Evolutionary conservation across 2,888 invertebrate genomes (phyloP).

Genomic region (Cephus spinipes): DNA sequence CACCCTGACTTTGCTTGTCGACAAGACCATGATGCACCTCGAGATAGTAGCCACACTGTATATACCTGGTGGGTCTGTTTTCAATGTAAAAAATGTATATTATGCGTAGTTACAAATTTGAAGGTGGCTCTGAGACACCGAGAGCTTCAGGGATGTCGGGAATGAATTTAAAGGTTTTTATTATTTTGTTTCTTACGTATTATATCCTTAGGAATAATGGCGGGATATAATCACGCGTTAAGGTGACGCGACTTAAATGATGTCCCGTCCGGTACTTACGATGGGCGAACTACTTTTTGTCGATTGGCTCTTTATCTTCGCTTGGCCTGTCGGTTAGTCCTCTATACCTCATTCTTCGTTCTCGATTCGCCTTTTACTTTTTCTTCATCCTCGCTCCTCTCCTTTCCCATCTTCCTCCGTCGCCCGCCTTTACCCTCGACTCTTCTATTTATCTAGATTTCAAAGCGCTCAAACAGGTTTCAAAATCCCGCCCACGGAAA

Average conservation of each 20-base stretch:
- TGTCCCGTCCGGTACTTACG: slow-evolving; percentile 26
- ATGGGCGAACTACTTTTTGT: slow-evolving; percentile 61
- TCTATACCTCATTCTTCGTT: slow-evolving; percentile 30
- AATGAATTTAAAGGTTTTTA: not conserved
- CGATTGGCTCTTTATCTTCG: slow-evolving; percentile 44
- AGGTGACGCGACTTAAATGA: slow-evolving; percentile 2
- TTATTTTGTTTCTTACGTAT: not conserved
- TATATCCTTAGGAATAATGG: not conserved
- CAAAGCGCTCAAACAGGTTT: slow-evolving; percentile 65
- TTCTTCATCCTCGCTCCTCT: slow-evolving; percentile 25
- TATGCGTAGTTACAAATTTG: not conserved
- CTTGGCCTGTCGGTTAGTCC: slow-evolving; percentile 29
- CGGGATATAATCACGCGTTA: not conserved
- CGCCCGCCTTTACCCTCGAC: slow-evolving; percentile 42
- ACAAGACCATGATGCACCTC: slow-evolving; percentile 11
- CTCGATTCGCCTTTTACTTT: slow-evolving; percentile 20
- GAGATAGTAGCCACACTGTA: not conserved
- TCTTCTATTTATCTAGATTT: slow-evolving; percentile 60
- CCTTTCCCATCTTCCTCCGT: slow-evolving; percentile 6
- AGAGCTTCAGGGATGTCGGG: not conserved
- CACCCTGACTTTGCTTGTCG: slow-evolving; percentile 36
- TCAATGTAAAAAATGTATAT: not conserved
- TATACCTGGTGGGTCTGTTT: not conserved
- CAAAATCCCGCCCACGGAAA: slow-evolving; percentile 65
- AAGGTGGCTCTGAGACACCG: not conserved